These are phyloP conservation scores for Drosophila kanapiae DNA, from an alignment of 1,140 invertebrate species.

Conservation along the genomic window DNA sequence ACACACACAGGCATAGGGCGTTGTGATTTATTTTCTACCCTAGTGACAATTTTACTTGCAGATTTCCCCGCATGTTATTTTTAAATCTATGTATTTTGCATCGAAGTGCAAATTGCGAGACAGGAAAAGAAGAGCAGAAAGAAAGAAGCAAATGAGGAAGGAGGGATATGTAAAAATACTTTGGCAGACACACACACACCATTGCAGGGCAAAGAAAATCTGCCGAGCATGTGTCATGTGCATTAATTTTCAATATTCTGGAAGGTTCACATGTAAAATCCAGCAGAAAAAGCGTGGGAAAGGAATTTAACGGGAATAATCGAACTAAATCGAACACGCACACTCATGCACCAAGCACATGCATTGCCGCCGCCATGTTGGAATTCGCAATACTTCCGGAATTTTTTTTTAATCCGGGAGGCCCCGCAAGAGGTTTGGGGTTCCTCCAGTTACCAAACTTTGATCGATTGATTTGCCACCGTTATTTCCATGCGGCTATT, in stretches of 20 bases:
- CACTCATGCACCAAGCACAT: constrained; percentile 17
- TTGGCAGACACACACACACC: constrained; percentile 37
- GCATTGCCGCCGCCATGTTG: constrained; percentile 68
- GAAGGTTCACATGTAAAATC: constrained; percentile 3
- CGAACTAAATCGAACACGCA: constrained; percentile 19
- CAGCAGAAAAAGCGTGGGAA: constrained; percentile 6
- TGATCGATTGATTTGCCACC: constrained; percentile 12
- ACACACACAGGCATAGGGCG: constrained; percentile 26
- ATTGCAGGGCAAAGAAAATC: constrained; percentile 28
- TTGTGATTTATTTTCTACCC: constrained; percentile 80
- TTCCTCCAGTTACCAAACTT: background rate
- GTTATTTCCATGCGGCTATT: constrained; percentile 31
- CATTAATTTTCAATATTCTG: constrained; percentile 19
- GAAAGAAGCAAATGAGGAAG: constrained; percentile 32
- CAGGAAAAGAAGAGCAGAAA: constrained; percentile 3
- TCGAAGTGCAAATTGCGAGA: constrained; percentile 58
- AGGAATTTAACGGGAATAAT: constrained; percentile 9
- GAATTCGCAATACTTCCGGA: constrained; percentile 35
- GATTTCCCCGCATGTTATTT: constrained; percentile 72
- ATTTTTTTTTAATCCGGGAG: constrained; percentile 11
- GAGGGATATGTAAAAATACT: constrained; percentile 77
- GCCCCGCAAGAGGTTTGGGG: background rate
- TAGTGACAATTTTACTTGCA: constrained; percentile 76
- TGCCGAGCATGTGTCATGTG: constrained; percentile 44
- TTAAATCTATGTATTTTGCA: constrained; percentile 66